Conservation (phyloP, 2,888 invertebrate species). For the Melinaea marsaeus region DNA sequence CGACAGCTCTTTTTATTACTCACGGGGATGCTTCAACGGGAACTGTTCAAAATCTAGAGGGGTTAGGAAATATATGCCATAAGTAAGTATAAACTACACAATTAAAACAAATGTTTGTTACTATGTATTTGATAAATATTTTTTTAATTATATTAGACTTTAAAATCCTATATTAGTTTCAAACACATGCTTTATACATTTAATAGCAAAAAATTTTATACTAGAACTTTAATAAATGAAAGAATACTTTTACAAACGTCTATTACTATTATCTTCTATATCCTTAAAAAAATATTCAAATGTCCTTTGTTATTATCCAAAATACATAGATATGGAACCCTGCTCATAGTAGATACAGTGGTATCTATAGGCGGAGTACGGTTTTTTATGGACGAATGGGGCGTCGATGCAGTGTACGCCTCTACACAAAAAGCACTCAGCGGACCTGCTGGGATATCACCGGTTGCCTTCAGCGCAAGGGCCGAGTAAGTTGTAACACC, state of each 20-base stretch:
- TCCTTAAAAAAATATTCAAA: neutral
- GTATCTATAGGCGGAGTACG: constrained; percentile 81
- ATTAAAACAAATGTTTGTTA: neutral
- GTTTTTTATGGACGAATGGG: constrained; percentile 80
- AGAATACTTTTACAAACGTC: neutral
- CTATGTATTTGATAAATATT: neutral
- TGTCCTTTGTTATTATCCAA: neutral
- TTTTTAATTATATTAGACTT: neutral
- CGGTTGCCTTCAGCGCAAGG: constrained; percentile 80
- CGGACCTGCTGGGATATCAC: constrained; percentile 82
- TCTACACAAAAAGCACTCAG: constrained; percentile 83
- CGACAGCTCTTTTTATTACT: constrained; percentile 86
- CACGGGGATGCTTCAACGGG: constrained; percentile 95
- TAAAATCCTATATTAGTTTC: too few species aligned
- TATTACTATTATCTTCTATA: too few species aligned
- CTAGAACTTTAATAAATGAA: too few species aligned
- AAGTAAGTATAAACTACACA: constrained; percentile 65
- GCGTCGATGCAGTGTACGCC: constrained; percentile 81
- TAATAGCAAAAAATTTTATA: too few species aligned
- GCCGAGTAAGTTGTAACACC: constrained; percentile 74
- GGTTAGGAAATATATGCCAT: constrained; percentile 87
- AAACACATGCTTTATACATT: too few species aligned
- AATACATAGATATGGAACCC: constrained; percentile 69
- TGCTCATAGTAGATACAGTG: constrained; percentile 82
- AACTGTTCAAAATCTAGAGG: constrained; percentile 86